Conservation (phyloP, 2,888 invertebrate species). For the Oscheius onirici region DNA sequence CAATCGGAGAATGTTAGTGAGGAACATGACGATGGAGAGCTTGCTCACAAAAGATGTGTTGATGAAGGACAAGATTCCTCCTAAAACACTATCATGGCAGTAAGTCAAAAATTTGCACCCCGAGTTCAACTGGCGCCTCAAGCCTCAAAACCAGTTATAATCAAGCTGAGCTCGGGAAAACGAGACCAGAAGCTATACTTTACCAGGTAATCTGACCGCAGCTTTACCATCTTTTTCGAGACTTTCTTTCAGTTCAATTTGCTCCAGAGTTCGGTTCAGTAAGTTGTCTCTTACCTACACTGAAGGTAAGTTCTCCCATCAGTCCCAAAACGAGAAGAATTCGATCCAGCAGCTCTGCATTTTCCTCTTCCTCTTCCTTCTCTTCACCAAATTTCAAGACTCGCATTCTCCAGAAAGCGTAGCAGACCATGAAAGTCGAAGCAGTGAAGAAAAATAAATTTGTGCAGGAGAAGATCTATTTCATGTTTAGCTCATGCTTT, state of each 20-base stretch:
- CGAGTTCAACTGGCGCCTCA: no score
- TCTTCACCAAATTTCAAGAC: conserved; percentile 52
- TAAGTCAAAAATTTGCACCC: no score
- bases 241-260: not conserved
- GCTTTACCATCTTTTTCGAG: no score
- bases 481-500: no score
- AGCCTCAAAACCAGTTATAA: no score
- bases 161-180: no score
- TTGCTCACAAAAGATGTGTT: conserved; percentile 44
- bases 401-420: conserved; percentile 56
- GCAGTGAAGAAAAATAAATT: conserved; percentile 52
- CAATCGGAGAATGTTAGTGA: conserved; percentile 51
- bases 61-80: conserved; percentile 54
- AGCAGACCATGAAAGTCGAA: conserved; percentile 47
- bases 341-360: conserved; percentile 56
- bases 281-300: conserved; percentile 43
- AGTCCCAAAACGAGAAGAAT: conserved; percentile 57
- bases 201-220: no score
- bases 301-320: conserved; percentile 55
- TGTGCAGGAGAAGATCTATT: conserved; percentile 57
- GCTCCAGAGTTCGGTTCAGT: not conserved
- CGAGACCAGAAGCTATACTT: no score
- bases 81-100: conserved; percentile 15
- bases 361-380: conserved; percentile 54
- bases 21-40: conserved; percentile 45